These are phyloP conservation scores for Pedionomus torquatus DNA, from an alignment of 2,113 vertebrate genomes.

Conservation along the genomic window DNA sequence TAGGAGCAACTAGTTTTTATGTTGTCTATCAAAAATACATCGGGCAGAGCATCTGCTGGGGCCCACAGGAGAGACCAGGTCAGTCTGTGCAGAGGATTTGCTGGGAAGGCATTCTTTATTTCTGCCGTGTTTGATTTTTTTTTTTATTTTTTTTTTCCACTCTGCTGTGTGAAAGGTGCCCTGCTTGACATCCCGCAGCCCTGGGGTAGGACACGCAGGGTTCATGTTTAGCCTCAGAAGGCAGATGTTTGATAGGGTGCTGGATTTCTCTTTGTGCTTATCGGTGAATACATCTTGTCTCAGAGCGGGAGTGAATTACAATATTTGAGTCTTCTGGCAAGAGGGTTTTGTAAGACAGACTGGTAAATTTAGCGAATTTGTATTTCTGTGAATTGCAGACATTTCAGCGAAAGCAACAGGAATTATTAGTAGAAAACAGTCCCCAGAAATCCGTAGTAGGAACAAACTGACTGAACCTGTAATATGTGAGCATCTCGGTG, in stretches of 20 bases:
- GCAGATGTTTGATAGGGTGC: accelerated
- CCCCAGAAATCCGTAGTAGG: background rate
- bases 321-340: background rate
- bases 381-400: background rate
- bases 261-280: background rate
- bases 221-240: background rate
- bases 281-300: background rate
- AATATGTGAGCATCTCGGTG: accelerated
- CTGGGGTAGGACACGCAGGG: background rate
- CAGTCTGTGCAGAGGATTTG: background rate
- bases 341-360: background rate
- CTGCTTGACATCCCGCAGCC: background rate
- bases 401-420: background rate
- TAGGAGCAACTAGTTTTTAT: background rate
- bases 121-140: background rate
- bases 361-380: background rate
- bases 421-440: background rate
- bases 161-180: background rate
- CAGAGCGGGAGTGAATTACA: accelerated
- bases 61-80: background rate
- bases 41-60: background rate
- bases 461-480: background rate
- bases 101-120: background rate
- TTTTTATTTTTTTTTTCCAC: background rate
- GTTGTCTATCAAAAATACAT: background rate